Percentiles rank a stretch among this genome's conserved stretches.
Evolutionary conservation across 37 sponge, comb jelly and placozoan species (phyloP).

Genomic region (Diacarnus erythraeanus): DNA sequence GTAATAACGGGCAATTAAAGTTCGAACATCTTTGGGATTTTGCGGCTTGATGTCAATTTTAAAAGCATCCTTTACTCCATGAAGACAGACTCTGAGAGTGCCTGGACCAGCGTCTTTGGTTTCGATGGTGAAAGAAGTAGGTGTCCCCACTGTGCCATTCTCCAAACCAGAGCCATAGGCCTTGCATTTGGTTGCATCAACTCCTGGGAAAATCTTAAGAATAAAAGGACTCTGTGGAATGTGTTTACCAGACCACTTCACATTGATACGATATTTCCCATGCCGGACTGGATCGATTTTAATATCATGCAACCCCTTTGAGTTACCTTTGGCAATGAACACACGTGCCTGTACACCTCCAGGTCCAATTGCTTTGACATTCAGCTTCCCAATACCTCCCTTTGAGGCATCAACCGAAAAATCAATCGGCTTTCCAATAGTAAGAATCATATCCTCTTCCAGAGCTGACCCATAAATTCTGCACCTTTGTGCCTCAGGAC

Average conservation of each 20-base stretch:
- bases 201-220: constrained; percentile 74
- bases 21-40: constrained; percentile 53
- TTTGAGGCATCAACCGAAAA: constrained; percentile 72
- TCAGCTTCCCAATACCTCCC: constrained; percentile 79
- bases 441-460: constrained; percentile 39
- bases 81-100: constrained; percentile 59
- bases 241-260: constrained; percentile 67
- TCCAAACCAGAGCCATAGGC: constrained; percentile 76
- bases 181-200: constrained; percentile 72
- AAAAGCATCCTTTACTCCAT: constrained; percentile 82
- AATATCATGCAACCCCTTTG: constrained; percentile 45
- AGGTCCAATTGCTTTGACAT: constrained; percentile 63
- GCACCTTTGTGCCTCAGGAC: constrained; percentile 63
- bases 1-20: constrained; percentile 73
- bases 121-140: constrained; percentile 63
- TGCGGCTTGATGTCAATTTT: constrained; percentile 73
- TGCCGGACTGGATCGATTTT: constrained; percentile 55
- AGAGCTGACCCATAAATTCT: constrained; percentile 53
- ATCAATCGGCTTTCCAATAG: constrained; percentile 81
- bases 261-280: constrained; percentile 72
- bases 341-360: constrained; percentile 60
- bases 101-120: constrained; percentile 83
- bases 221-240: constrained; percentile 70
- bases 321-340: constrained; percentile 52
- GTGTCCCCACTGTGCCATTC: constrained; percentile 61